These are phyloP conservation scores for Oedothorax gibbosus DNA, from an alignment of 1,140 invertebrate genomes.

Conservation along the genomic window DNA sequence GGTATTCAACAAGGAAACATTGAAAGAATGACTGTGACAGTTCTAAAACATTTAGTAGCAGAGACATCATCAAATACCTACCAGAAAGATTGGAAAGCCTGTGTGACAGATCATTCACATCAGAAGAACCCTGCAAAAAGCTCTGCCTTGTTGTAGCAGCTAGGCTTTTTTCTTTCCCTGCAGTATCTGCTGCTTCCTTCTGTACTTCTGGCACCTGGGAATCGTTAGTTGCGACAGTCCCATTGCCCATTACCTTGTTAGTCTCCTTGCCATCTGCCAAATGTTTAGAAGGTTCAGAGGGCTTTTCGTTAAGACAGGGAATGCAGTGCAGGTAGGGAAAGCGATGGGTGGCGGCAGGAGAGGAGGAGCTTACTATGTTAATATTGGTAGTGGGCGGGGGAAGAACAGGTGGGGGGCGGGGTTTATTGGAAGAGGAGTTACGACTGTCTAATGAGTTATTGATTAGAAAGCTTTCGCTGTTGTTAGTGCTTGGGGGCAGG, in stretches of 20 bases:
- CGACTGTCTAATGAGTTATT: slow-evolving; percentile 21
- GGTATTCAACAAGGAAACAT: no score
- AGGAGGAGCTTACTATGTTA: slow-evolving; percentile 25
- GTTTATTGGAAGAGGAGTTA: slow-evolving; percentile 21
- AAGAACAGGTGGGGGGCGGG: slow-evolving; percentile 5
- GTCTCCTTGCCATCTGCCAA: slow-evolving; percentile 57
- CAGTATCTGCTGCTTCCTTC: slow-evolving; percentile 9
- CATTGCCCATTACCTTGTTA: slow-evolving; percentile 52
- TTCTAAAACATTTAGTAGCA: no score
- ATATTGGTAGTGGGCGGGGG: slow-evolving; percentile 45
- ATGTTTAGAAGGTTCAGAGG: slow-evolving; percentile 59
- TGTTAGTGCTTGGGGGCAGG: slow-evolving; percentile 60
- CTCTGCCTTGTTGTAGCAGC: slow-evolving; percentile 1
- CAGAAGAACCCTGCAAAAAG: slow-evolving; percentile 29
- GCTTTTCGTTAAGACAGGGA: slow-evolving; percentile 65
- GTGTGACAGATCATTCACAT: slow-evolving; percentile 24
- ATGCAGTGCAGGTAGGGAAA: slow-evolving; percentile 66
- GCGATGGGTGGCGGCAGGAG: slow-evolving; percentile 58
- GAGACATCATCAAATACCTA: neutral
- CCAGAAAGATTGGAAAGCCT: slow-evolving; percentile 36
- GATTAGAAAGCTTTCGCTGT: slow-evolving; percentile 65
- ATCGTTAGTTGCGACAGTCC: slow-evolving; percentile 54
- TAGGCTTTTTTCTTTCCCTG: slow-evolving; percentile 19
- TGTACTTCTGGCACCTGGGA: slow-evolving; percentile 26
- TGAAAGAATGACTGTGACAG: no score